phyloP scores from a whole-genome alignment of 2,113 vertebrate species.

The Ivindomyrus marchei region DNA sequence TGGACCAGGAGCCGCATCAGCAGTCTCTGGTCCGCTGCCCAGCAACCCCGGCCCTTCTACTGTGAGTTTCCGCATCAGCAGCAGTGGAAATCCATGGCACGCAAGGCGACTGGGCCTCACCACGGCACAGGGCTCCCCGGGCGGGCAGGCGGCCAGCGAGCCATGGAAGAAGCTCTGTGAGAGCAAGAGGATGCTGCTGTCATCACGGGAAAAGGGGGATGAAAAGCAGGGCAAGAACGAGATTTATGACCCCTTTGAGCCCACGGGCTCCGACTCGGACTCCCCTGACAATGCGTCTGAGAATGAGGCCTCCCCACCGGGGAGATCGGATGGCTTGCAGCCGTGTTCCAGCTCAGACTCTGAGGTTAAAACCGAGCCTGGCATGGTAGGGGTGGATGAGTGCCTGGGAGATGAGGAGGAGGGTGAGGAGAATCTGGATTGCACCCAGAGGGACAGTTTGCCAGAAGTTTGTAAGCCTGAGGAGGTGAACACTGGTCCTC shows the following conservation, averaged over 20 bases:
- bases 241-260: conserved; percentile 90
- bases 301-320: background rate
- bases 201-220: conserved; percentile 43
- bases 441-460: conserved; percentile 12
- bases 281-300: conserved; percentile 54
- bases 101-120: conserved; percentile 56
- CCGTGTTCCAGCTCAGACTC: background rate
- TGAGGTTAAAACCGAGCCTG: conserved; percentile 44
- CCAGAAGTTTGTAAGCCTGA: conserved; percentile 38
- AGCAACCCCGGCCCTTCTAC: conserved; percentile 52
- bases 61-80: conserved; percentile 82
- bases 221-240: conserved; percentile 66
- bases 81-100: conserved; percentile 76
- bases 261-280: conserved; percentile 82
- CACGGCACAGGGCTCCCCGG: conserved; percentile 56
- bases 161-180: conserved; percentile 49
- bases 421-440: conserved; percentile 38
- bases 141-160: conserved; percentile 59
- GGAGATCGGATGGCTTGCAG: background rate
- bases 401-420: conserved; percentile 1
- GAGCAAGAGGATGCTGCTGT: conserved; percentile 47
- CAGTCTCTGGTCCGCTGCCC: conserved; percentile 39
- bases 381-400: conserved; percentile 24
- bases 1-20: conserved; percentile 40
- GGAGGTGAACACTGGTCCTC: conserved; percentile 38